phyloP scores from a whole-genome alignment of 2,888 invertebrate genomes.

The Acronicta aceris region DNA sequence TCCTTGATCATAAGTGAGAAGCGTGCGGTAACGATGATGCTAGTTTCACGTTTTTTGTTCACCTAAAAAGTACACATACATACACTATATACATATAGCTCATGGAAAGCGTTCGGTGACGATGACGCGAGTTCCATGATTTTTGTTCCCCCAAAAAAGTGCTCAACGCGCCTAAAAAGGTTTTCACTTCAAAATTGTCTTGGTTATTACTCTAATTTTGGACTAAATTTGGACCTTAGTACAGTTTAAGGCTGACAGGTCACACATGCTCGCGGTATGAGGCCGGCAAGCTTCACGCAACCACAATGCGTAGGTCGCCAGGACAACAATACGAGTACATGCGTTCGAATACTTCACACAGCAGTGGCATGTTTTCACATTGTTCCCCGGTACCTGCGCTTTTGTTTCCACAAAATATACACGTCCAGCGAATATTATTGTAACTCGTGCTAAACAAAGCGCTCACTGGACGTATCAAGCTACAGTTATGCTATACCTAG shows the following conservation, averaged over 20 bases:
- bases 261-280: conserved; percentile 25
- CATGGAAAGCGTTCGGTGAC: too few relatives aligned
- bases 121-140: too few relatives aligned
- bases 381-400: conserved; percentile 71
- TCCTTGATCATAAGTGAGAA: too few relatives aligned
- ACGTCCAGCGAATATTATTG: conserved; percentile 50
- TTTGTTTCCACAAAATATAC: conserved; percentile 72
- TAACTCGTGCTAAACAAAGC: conserved; percentile 52
- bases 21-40: too few relatives aligned
- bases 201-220: conserved; percentile 8
- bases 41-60: too few relatives aligned
- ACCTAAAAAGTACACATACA: too few relatives aligned
- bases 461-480: conserved; percentile 39
- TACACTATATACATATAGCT: too few relatives aligned
- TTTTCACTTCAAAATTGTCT: too few relatives aligned
- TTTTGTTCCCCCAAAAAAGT: too few relatives aligned
- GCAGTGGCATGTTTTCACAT: conserved; percentile 63
- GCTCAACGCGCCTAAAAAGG: too few relatives aligned
- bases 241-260: conserved; percentile 25
- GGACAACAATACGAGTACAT: conserved; percentile 63
- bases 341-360: conserved; percentile 48
- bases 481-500: conserved; percentile 42
- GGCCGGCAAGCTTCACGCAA: conserved; percentile 29
- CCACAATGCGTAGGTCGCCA: conserved; percentile 53
- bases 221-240: too few relatives aligned